Evolutionary conservation across 2,797 vertebrate species (phyloP).

Genomic region (Poecilia wingei): DNA sequence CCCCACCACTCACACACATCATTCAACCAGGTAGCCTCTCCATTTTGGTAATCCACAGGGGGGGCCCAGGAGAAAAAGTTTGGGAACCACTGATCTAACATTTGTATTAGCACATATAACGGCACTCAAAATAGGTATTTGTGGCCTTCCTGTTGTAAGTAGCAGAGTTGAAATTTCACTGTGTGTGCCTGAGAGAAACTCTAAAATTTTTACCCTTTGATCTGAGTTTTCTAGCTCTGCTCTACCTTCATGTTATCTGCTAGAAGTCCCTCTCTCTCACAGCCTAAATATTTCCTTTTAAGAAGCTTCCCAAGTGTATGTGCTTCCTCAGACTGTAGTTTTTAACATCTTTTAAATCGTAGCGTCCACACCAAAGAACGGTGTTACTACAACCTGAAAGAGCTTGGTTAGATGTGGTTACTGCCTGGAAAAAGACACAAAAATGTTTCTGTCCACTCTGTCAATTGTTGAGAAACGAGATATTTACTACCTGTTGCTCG

Average conservation of each 20-base stretch:
- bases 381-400: too few species aligned
- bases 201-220: neutral
- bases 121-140: neutral
- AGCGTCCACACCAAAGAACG: too few species aligned
- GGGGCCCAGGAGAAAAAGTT: too few species aligned
- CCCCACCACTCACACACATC: too few species aligned
- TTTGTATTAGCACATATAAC: neutral
- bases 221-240: neutral
- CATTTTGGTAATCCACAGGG: too few species aligned
- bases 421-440: too few species aligned
- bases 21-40: too few species aligned
- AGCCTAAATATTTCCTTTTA: neutral
- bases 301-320: neutral
- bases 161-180: neutral
- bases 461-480: too few species aligned
- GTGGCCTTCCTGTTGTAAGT: neutral
- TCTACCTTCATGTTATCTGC: neutral
- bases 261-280: neutral
- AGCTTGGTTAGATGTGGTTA: too few species aligned
- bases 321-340: neutral
- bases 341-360: neutral
- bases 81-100: too few species aligned
- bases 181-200: neutral
- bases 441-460: too few species aligned
- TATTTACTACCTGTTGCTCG: too few species aligned